A percentile compares a stretch with the other conserved stretches of the same genome.
Evolutionary conservation across 1,140 invertebrate genomes (phyloP).

Genomic region (Druon quercuslanigerum): DNA sequence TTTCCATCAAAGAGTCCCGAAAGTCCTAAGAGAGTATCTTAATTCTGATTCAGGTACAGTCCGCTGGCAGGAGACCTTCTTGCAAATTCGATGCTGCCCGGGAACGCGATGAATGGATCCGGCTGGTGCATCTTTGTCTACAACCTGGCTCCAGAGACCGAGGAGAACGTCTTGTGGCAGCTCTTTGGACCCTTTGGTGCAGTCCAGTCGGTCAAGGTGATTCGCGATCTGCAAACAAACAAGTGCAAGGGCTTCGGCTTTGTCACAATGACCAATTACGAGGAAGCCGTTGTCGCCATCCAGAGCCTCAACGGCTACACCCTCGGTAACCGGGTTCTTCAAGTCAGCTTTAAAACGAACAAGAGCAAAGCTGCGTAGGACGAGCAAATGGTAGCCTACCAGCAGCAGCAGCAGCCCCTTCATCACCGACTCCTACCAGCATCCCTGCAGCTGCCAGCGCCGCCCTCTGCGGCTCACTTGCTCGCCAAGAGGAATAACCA

Average conservation of each 20-base stretch:
- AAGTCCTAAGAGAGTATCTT: background rate
- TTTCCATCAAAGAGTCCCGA: background rate
- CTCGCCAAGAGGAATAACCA: conserved; percentile 46
- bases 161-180: conserved; percentile 99
- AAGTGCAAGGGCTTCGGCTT: conserved; percentile 99
- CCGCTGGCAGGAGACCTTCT: conserved; percentile 94
- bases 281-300: conserved; percentile 97
- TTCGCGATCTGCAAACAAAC: conserved; percentile 97
- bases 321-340: conserved; percentile 96
- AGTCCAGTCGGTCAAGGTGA: conserved; percentile 98
- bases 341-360: conserved; percentile 99
- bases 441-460: conserved; percentile 38
- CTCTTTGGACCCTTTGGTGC: conserved; percentile 99
- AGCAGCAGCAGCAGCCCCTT: conserved; percentile 44
- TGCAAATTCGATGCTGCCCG: conserved; percentile 90
- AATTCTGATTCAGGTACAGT: conserved; percentile 86
- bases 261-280: conserved; percentile 99
- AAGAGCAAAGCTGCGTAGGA: conserved; percentile 92
- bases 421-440: conserved; percentile 38
- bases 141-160: conserved; percentile 98
- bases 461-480: conserved; percentile 42
- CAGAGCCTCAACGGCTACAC: conserved; percentile 98
- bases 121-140: conserved; percentile 99
- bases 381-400: conserved; percentile 56
- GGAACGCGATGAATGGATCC: conserved; percentile 87